Evolutionary conservation across 1,140 invertebrate species (phyloP).

Genomic region (Gyrodactylus bullatarudis): DNA sequence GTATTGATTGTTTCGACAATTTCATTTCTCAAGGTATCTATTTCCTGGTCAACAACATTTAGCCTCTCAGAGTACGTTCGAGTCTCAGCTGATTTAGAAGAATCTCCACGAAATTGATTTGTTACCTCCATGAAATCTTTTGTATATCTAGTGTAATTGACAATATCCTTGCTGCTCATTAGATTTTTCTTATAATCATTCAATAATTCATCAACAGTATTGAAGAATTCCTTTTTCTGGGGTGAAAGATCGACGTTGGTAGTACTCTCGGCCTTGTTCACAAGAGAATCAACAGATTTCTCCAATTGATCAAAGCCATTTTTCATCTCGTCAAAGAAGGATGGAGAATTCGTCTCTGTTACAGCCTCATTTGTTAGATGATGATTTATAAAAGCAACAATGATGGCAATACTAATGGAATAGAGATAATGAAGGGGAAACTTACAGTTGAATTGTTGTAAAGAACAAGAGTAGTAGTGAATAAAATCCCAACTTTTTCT

Average conservation of each 20-base stretch:
- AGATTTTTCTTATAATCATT: neutral
- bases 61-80: neutral
- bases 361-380: neutral
- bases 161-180: neutral
- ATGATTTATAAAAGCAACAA: neutral
- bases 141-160: neutral
- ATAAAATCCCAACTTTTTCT: neutral
- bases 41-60: neutral
- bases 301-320: neutral
- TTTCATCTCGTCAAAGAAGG: neutral
- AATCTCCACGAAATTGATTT: neutral
- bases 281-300: neutral
- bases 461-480: neutral
- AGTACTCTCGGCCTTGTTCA: neutral
- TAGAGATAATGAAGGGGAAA: neutral
- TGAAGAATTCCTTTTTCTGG: neutral
- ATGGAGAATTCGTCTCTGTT: neutral
- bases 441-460: neutral
- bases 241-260: neutral
- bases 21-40: neutral
- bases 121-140: neutral
- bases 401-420: neutral
- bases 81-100: neutral
- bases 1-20: neutral
- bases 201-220: neutral